Percentiles rank a stretch among this genome's conserved stretches.
These are phyloP conservation scores for Strix uralensis DNA, from an alignment of 2,113 vertebrate genomes.

Conservation along the genomic window DNA sequence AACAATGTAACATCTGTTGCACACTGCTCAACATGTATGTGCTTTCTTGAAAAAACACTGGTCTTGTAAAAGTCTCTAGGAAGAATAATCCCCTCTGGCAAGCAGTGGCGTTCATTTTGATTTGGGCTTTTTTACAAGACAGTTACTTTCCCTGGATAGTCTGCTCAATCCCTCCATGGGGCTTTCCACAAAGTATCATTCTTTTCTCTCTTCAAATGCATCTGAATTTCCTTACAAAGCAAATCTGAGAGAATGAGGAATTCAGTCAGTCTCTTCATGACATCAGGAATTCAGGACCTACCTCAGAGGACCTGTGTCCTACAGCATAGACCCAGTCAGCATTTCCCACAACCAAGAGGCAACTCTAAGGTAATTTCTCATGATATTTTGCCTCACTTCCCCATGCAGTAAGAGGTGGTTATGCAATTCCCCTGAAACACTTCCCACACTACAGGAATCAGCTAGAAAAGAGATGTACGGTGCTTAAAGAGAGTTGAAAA, in stretches of 20 bases:
- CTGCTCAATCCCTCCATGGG: background rate
- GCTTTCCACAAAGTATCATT: background rate
- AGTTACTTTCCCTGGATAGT: background rate
- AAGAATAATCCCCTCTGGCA: background rate
- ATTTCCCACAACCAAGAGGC: background rate
- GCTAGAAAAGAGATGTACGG: background rate
- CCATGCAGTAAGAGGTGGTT: rapidly evolving
- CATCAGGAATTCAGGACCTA: background rate
- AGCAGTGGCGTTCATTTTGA: background rate
- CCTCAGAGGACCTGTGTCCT: background rate
- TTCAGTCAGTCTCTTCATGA: background rate
- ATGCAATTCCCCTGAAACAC: rapidly evolving
- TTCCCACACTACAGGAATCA: background rate
- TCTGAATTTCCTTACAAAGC: background rate
- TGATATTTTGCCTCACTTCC: rapidly evolving
- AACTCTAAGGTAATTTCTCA: background rate
- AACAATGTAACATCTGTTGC: background rate
- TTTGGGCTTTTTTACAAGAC: background rate
- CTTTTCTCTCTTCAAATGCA: background rate
- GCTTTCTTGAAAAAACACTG: background rate
- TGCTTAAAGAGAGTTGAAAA: background rate
- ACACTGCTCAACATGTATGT: background rate
- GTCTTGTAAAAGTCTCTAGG: background rate
- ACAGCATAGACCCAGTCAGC: background rate
- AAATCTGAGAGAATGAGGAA: background rate